Percentiles rank a stretch among this genome's conserved stretches.
Evolutionary conservation across 2,888 invertebrate genomes (phyloP).

Genomic region (Rotaria magnacalcarata): DNA sequence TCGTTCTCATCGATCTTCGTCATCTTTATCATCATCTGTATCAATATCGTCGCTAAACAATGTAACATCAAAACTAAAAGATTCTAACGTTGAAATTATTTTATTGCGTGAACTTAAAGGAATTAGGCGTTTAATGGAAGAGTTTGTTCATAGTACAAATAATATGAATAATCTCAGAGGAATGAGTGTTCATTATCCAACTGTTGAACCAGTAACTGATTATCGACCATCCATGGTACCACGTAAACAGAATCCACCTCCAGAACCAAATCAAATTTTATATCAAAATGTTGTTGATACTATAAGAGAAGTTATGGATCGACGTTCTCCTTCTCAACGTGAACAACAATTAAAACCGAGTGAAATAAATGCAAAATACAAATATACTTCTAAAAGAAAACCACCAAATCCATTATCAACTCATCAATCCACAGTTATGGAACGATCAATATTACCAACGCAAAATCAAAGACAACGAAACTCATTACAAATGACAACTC

Average conservation of each 20-base stretch:
- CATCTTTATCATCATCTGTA: neutral
- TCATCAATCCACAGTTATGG: neutral
- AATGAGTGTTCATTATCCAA: neutral
- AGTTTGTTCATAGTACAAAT: neutral
- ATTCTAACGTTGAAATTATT: neutral
- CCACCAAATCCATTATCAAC: neutral
- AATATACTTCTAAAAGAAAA: neutral
- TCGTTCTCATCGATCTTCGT: neutral
- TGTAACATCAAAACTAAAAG: too few relatives aligned
- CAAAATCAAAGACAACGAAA: neutral
- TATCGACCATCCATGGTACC: neutral
- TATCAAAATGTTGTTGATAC: conserved; percentile 32
- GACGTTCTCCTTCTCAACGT: neutral
- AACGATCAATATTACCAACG: neutral
- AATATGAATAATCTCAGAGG: neutral
- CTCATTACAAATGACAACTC: neutral
- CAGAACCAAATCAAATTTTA: neutral
- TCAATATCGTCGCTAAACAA: neutral
- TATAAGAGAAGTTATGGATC: neutral
- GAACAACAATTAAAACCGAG: conserved; percentile 23
- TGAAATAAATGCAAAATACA: neutral
- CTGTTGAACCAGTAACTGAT: neutral
- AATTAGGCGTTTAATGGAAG: neutral
- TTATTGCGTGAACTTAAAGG: neutral
- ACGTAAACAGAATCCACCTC: neutral